Evolutionary conservation across 2,113 vertebrate genomes (phyloP).

Genomic region (Oriolus oriolus): DNA sequence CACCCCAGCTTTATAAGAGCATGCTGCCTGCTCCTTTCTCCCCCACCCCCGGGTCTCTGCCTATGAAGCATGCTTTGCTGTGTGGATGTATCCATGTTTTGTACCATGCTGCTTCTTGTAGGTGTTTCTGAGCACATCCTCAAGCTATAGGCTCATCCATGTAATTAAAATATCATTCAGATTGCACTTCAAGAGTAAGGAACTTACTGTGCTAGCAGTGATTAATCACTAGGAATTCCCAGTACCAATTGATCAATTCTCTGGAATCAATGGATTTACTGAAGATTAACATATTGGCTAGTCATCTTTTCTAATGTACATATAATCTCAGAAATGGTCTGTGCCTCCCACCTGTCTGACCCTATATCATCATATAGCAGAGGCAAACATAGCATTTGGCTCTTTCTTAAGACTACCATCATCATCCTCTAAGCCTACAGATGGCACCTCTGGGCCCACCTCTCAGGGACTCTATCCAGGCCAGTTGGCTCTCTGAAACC

Average conservation of each 20-base stretch:
- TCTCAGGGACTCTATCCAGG: neutral
- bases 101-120: neutral
- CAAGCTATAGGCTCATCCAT: neutral
- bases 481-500: neutral
- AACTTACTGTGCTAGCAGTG: neutral
- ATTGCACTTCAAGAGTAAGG: neutral
- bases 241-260: neutral
- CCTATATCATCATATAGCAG: neutral
- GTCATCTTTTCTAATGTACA: neutral
- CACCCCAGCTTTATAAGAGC: accelerated
- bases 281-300: neutral
- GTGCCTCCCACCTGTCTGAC: neutral
- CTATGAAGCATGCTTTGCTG: accelerated
- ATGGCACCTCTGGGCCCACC: neutral
- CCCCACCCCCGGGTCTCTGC: neutral
- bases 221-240: neutral
- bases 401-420: neutral
- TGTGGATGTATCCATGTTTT: accelerated
- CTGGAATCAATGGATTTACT: neutral
- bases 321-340: neutral
- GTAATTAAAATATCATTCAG: neutral
- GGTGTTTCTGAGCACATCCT: neutral
- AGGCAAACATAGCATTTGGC: neutral
- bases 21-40: neutral
- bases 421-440: neutral